Evolutionary conservation across 2,888 invertebrate species (phyloP), one percentile per base, ranked within the genome.

Genomic region (Platerodrilus igneus): DNA sequence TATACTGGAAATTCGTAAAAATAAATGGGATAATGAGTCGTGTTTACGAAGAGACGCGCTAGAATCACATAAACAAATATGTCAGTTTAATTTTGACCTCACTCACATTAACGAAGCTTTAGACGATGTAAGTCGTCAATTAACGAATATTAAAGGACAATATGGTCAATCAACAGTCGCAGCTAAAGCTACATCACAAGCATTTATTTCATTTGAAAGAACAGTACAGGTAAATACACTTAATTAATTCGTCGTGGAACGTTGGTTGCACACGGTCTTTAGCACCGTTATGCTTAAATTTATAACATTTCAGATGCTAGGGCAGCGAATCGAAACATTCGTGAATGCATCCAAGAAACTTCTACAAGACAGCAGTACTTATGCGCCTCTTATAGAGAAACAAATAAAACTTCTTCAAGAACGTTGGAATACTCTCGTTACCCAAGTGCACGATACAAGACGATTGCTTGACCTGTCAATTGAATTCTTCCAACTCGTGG

Each of bases 171-270:
- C 83, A 49, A 68, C 83, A 50, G 73, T 77, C 4, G 77, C 81
- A 20, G 83, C 84, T 4, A 79, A 78, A 62, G 76, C 81, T 34
- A 81, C 81, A 26, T 80, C 83, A 4, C 68, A 77, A 50, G 79
- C 83, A 18, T 88, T 86, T 61, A 74, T 75, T 45, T 79, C 83
- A 56, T 86, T 88, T 63, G 85, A 88, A 68, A 79, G 79, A 64
- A 85, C 84, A 34, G 78, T 87, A 50, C 76, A 82, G 73, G 86
- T 87, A 68, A 69, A 68, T 66, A 48, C 10, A 14, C 9, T 36
- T 20, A 22, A 22, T 36, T 28, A 29, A 27, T 21, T 34, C 37
- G 35, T 46, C 34, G 39, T 38, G 39, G 38, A 41, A 43, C 47
- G 22, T 27, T 37, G 42, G 29, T 26, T 26, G 30, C 32, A 29